phyloP scores from a whole-genome alignment of 1,140 invertebrate genomes.

The Epicauta chinensis region DNA sequence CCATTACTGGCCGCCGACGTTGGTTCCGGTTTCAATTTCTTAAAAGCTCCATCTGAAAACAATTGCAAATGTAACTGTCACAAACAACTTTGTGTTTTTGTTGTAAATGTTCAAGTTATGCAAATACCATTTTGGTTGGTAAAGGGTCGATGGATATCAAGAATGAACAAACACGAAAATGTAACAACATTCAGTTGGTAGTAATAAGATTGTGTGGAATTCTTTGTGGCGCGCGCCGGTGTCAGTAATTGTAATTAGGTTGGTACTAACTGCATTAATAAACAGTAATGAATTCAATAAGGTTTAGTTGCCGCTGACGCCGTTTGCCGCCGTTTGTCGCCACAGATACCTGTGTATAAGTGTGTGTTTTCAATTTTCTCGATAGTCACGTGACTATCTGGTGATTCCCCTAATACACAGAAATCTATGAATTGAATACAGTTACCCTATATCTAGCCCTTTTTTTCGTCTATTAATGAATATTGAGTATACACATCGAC shows the following conservation, averaged over 20 bases:
- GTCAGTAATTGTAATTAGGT: slow-evolving; percentile 41
- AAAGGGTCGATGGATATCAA: too few relatives aligned
- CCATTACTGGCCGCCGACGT: slow-evolving; percentile 50
- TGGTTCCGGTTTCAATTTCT: slow-evolving; percentile 92
- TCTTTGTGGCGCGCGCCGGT: slow-evolving; percentile 37
- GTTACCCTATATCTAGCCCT: neutral
- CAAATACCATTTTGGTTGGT: too few relatives aligned
- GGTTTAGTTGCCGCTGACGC: slow-evolving; percentile 33
- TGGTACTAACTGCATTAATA: slow-evolving; percentile 41
- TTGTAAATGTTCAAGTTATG: too few relatives aligned
- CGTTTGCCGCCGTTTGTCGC: slow-evolving; percentile 30
- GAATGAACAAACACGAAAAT: too few relatives aligned
- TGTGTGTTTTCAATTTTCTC: neutral
- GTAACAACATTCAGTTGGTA: slow-evolving; percentile 29
- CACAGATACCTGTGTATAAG: slow-evolving; percentile 11
- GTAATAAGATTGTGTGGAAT: slow-evolving; percentile 39
- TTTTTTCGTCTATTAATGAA: slow-evolving; percentile 3
- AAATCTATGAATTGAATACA: too few relatives aligned
- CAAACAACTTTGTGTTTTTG: too few relatives aligned
- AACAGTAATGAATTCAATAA: slow-evolving; percentile 42
- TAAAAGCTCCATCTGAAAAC: slow-evolving; percentile 84
- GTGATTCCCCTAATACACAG: too few relatives aligned
- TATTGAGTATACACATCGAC: neutral
- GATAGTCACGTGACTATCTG: slow-evolving; percentile 1
- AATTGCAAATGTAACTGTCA: too few relatives aligned